Evolutionary conservation across 2,113 vertebrate genomes (phyloP).

Genomic region (Lophius piscatorius): DNA sequence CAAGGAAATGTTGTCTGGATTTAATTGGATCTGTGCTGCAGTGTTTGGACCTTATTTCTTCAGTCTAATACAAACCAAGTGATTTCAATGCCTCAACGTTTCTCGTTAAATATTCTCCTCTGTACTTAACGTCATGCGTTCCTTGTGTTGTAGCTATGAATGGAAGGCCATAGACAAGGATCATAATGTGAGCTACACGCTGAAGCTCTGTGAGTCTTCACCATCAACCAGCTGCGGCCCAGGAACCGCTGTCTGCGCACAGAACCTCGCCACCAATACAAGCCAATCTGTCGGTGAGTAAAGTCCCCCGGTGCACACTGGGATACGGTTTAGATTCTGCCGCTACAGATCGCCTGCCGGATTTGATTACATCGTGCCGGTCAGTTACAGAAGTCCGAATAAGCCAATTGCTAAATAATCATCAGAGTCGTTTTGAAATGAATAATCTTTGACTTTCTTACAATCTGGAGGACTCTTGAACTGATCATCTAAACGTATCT

Average conservation of each 20-base stretch:
- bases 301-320: neutral
- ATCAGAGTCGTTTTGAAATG: no score
- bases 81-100: neutral
- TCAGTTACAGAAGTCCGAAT: no score
- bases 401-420: no score
- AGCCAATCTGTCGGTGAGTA: constrained; percentile 87
- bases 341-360: no score
- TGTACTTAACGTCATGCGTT: neutral
- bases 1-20: no score
- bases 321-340: neutral
- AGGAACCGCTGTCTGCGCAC: constrained; percentile 81
- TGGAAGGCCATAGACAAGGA: constrained; percentile 90
- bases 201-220: constrained; percentile 83
- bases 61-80: no score
- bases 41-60: no score
- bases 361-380: no score
- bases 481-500: no score
- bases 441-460: no score
- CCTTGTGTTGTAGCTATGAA: constrained; percentile 81
- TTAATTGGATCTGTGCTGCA: no score
- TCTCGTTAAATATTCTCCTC: neutral
- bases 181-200: constrained; percentile 82
- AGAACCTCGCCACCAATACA: constrained; percentile 14
- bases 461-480: no score
- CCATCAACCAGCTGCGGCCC: constrained; percentile 72